A percentile compares a stretch with the other conserved stretches of the same genome.
These are phyloP conservation scores for Brachypteracias leptosomus DNA, from an alignment of 2,113 vertebrate genomes.

Conservation along the genomic window DNA sequence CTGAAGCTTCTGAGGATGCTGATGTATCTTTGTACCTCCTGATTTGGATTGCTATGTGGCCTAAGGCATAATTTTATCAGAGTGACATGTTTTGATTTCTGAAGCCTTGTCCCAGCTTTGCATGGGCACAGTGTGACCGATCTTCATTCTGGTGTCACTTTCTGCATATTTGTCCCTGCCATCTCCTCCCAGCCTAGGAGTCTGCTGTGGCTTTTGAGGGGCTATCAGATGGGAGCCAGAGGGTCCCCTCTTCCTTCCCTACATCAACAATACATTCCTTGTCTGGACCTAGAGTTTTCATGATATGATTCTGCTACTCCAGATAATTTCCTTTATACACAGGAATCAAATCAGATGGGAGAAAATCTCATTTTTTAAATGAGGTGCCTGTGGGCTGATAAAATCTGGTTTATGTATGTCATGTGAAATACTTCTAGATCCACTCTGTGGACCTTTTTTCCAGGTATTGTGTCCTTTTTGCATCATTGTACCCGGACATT, in stretches of 20 bases:
- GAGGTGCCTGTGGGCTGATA: neutral
- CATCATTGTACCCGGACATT: accelerated
- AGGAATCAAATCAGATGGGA: neutral
- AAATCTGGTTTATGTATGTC: neutral
- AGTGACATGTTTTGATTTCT: neutral
- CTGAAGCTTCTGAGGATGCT: neutral
- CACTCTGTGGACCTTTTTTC: neutral
- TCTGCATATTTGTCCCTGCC: too few species aligned
- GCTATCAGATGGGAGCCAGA: neutral
- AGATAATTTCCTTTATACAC: neutral
- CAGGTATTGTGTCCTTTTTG: neutral
- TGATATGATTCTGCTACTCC: neutral
- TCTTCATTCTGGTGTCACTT: accelerated
- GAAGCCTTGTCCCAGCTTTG: neutral
- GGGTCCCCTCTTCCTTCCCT: neutral
- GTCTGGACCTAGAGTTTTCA: neutral
- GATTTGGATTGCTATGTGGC: neutral
- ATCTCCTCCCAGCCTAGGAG: neutral
- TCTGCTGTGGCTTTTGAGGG: neutral
- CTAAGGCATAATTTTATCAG: neutral
- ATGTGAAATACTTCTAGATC: neutral
- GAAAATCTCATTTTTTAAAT: neutral
- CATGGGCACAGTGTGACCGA: accelerated
- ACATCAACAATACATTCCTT: neutral
- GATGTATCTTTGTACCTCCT: neutral